Evolutionary conservation across 1,140 invertebrate genomes (phyloP), one percentile per base, ranked within the genome.

Genomic region (Oncopodura yosiiana): DNA sequence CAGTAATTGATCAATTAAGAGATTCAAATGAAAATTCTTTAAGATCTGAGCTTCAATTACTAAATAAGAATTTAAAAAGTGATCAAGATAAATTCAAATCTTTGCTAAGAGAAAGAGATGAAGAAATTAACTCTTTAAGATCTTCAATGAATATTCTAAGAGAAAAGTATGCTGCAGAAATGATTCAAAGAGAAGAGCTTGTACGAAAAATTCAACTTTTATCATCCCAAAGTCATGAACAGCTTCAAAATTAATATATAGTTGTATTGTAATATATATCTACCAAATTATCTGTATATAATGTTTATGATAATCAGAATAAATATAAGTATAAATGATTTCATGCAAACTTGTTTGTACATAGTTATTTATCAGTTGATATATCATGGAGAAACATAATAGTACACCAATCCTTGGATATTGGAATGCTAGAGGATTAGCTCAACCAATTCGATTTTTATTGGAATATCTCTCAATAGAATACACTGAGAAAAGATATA

Each of bases 391-490:
- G n/a, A n/a, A n/a, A n/a, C n/a, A n/a, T n/a, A n/a, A n/a, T n/a
- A n/a, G n/a, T n/a, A n/a, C n/a, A n/a, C n/a, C n/a, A n/a, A n/a
- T n/a, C n/a, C n/a, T n/a, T n/a, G n/a, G n/a, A n/a, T n/a, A n/a
- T n/a, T n/a, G n/a, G n/a, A n/a, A n/a, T n/a, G n/a, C n/a, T n/a
- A n/a, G n/a, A n/a, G n/a, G n/a, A n/a, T 32, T 52, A 3, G 43
- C 44, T 29, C 34, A 53, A 4, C 56, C 50, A 12, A 58, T 49
- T 14, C 51, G 57, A 21, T 38, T 45, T 18, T 30, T 59, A 9
- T 34, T 54, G 1, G 41, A 32, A 4, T 59, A 54, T 23, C n/a
- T 46, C 29, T 51, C 43, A 37, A 29, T 50, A n/a, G 57, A 59
- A 24, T 50, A 50, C 21, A 42, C 43, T 12, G 52, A 59, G 16